Evolutionary conservation across 2,113 vertebrate genomes (phyloP), one percentile per base, ranked within the genome.

Genomic region (Eretmochelys imbricata): DNA sequence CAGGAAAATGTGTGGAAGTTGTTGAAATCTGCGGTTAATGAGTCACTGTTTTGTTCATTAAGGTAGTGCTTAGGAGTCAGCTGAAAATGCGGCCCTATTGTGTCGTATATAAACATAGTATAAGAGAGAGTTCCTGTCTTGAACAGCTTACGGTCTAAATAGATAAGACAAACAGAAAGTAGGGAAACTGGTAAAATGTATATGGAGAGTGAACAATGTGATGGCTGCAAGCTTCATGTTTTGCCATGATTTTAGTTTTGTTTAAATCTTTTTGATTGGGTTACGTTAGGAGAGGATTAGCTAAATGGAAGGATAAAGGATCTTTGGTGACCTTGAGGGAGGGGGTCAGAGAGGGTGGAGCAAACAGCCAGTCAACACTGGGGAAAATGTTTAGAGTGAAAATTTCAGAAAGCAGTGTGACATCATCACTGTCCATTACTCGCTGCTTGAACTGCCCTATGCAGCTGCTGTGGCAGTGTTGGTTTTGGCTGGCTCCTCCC

Each of bases 401-500:
- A 85, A 17, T 31, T 87, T 84, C 88, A 88, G 83, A 53, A 82
- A 62, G 59, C 86, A 79, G 8, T 57, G 48, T 72, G 88, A 53
- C 91, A 84, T 85, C 84, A 88, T 94, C 93, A 92, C 53, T 94
- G 93, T 89, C 84, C 88, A 53, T 76, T 69, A 38, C n/a, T 88
- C 78, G 7, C 25, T 57, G 25, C 55, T 11, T 57, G 25, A 57
- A 27, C 25, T 57, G 87, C 49, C 48, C 0, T 11, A 20, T 87
- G 89, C 79, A 87, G 88, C 93, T 96, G 86, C 93, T 94, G 46
- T 82, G 85, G 65, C 92, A 81, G 80, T 79, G 72, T 91, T 57
- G 72, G 0, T 62, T 35, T 12, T 49, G 49, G 46, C 46, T 95
- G 9, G 12, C 24, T 27, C 55, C 76, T 97, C 86, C 65, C 85